phyloP scores from a whole-genome alignment of 2,888 invertebrate genomes.

The Mythimna impura region DNA sequence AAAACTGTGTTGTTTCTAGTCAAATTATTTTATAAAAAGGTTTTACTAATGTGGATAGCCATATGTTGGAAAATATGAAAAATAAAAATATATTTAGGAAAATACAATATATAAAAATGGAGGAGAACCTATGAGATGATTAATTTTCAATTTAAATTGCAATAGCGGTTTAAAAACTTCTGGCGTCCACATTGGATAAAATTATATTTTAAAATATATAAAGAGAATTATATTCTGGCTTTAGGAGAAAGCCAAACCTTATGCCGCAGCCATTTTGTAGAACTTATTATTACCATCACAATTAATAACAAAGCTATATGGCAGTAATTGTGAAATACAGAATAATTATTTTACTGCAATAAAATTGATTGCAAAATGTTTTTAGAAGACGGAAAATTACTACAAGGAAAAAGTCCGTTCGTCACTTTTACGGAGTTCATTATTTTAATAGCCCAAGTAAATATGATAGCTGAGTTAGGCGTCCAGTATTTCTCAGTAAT shows the following conservation, averaged over 20 bases:
- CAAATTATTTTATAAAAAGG: conserved; percentile 84
- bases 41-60: conserved; percentile 81
- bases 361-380: background rate
- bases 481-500: conserved; percentile 35
- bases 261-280: conserved; percentile 74
- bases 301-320: background rate
- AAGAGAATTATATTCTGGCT: conserved; percentile 89
- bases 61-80: conserved; percentile 64
- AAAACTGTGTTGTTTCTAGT: conserved; percentile 87
- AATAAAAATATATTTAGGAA: conserved; percentile 59
- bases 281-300: conserved; percentile 53
- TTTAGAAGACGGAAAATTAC: background rate
- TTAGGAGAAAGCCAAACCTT: conserved; percentile 86
- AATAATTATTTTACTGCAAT: background rate
- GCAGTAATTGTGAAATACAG: background rate
- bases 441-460: background rate
- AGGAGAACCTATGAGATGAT: conserved; percentile 45
- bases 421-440: background rate
- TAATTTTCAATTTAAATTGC: conserved; percentile 59
- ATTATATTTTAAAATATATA: conserved; percentile 78
- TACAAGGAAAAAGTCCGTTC: conserved; percentile 12
- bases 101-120: conserved; percentile 55
- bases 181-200: conserved; percentile 82
- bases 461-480: background rate
- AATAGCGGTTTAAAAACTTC: conserved; percentile 59